A percentile compares a stretch with the other conserved stretches of the same genome.
Conservation (phyloP, 1,140 invertebrate species). For the Ridgeia piscesae region DNA sequence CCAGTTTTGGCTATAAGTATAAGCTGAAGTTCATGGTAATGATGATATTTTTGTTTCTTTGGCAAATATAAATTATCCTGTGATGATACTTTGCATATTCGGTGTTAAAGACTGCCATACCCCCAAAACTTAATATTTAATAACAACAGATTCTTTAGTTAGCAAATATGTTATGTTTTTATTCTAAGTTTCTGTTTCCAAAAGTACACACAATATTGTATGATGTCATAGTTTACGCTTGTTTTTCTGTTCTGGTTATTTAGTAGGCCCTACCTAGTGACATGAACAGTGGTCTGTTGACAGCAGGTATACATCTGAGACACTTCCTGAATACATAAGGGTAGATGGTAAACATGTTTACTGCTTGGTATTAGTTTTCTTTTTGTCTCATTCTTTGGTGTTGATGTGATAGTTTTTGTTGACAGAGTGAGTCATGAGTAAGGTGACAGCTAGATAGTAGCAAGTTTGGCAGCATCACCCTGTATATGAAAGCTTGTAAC, state of each 20-base stretch:
- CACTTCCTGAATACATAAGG: background rate
- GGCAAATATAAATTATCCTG: no score
- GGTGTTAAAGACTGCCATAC: no score
- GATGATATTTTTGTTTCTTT: no score
- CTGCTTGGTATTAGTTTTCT: no score
- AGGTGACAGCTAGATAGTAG: background rate
- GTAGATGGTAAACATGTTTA: background rate
- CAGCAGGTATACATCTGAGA: background rate
- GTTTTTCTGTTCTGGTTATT: background rate
- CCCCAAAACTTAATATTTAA: no score
- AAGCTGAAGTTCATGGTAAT: no score
- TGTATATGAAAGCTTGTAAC: background rate
- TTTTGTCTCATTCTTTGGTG: background rate
- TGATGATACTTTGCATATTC: no score
- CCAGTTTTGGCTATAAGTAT: no score
- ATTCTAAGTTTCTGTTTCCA: background rate
- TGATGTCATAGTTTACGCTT: background rate
- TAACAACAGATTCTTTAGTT: no score
- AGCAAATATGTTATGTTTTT: background rate
- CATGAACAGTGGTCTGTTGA: background rate
- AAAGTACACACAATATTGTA: background rate
- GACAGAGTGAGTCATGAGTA: background rate
- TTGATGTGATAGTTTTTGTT: background rate
- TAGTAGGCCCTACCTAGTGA: background rate
- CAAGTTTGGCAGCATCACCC: background rate